Percentiles rank a stretch among this genome's conserved stretches.
Conservation (phyloP, 2,797 vertebrate species). For the Myiotriccus ornatus region DNA sequence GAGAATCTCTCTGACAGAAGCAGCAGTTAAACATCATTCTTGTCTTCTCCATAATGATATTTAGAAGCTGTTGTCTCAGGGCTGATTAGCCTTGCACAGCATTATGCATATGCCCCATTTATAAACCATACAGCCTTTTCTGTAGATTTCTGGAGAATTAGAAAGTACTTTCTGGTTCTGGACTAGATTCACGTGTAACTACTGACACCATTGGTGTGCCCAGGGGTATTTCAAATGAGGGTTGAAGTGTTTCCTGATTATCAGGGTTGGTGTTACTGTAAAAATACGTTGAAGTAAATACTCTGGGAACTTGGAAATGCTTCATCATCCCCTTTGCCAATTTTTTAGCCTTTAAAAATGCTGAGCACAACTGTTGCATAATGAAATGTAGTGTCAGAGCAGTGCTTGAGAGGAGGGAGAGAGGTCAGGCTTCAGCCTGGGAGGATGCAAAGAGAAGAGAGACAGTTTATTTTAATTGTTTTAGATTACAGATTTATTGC, state of each 20-base stretch:
- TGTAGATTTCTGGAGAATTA: neutral
- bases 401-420: neutral
- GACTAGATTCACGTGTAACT: neutral
- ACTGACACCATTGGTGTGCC: neutral
- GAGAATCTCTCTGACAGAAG: neutral
- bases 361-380: neutral
- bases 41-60: neutral
- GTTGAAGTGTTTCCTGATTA: neutral
- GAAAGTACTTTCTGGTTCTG: neutral
- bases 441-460: neutral
- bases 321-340: neutral
- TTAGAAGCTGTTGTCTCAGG: neutral
- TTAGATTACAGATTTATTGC: neutral
- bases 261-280: neutral
- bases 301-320: neutral
- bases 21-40: neutral
- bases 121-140: neutral
- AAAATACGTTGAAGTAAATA: neutral
- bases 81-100: neutral
- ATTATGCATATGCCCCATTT: neutral
- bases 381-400: neutral
- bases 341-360: neutral
- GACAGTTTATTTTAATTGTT: neutral
- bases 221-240: neutral
- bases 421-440: neutral